phyloP scores from a whole-genome alignment of 1,140 invertebrate species.

The Elysia chlorotica region DNA sequence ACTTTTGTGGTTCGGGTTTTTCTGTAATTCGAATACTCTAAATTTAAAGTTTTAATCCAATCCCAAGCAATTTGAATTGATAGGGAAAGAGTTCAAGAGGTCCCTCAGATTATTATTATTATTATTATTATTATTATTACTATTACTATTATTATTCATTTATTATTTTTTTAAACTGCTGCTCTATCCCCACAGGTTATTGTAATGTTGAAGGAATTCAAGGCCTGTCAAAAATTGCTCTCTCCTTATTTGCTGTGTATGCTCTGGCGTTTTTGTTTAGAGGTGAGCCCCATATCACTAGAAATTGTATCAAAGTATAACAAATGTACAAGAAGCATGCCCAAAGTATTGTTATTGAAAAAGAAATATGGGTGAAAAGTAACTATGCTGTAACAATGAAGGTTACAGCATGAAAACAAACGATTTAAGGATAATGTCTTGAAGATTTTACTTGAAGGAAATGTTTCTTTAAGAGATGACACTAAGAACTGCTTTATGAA shows the following conservation, averaged over 20 bases:
- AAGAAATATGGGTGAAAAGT: slow-evolving; percentile 20
- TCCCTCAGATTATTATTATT: not conserved
- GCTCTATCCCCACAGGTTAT: slow-evolving; percentile 56
- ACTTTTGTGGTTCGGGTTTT: too few relatives aligned
- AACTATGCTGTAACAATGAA: slow-evolving; percentile 9
- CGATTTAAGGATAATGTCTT: not conserved
- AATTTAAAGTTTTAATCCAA: too few relatives aligned
- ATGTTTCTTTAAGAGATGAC: too few relatives aligned
- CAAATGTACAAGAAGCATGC: not conserved
- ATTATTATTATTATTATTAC: not conserved
- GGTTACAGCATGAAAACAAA: not conserved
- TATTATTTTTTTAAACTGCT: not conserved
- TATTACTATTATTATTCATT: not conserved
- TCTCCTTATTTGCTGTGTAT: slow-evolving; percentile 33
- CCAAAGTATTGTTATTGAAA: not conserved
- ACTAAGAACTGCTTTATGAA: too few relatives aligned
- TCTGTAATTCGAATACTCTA: too few relatives aligned
- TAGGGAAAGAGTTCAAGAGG: too few relatives aligned
- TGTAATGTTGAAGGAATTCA: slow-evolving; percentile 68
- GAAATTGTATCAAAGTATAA: not conserved
- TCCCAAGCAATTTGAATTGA: too few relatives aligned
- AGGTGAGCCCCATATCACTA: slow-evolving; percentile 24
- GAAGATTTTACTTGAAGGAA: not conserved
- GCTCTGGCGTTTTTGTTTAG: slow-evolving; percentile 30
- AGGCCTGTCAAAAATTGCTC: slow-evolving; percentile 57